Evolutionary conservation across 2,797 vertebrate species (phyloP).

Genomic region (Alcedo quadribrachys): DNA sequence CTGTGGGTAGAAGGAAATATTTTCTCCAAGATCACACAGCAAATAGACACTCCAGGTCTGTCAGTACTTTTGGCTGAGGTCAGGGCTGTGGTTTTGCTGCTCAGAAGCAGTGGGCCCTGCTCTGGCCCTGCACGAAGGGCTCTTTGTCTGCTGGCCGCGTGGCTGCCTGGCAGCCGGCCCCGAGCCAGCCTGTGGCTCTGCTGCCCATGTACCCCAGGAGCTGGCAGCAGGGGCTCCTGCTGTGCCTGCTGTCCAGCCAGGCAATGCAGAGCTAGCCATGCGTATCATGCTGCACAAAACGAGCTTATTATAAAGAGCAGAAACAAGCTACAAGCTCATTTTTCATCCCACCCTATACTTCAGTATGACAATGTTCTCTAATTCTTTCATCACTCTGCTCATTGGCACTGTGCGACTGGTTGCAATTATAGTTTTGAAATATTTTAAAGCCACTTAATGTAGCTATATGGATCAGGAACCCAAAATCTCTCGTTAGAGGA

Average conservation of each 20-base stretch:
- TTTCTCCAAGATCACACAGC: not conserved
- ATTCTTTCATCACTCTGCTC: not conserved
- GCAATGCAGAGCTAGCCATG: not conserved
- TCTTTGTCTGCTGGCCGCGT: accelerated
- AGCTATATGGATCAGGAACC: not conserved
- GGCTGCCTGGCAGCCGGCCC: not conserved
- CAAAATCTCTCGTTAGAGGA: not conserved
- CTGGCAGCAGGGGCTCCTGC: not conserved
- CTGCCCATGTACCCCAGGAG: not conserved
- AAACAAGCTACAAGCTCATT: not conserved
- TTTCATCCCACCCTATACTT: not conserved
- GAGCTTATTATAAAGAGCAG: not conserved
- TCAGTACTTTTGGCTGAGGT: not conserved
- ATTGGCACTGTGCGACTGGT: not conserved
- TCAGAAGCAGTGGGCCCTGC: not conserved
- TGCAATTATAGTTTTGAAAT: not conserved
- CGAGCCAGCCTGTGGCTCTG: not conserved
- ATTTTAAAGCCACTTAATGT: not conserved
- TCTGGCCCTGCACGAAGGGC: accelerated
- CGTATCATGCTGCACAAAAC: not conserved
- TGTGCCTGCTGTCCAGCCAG: not conserved
- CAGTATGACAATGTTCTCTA: not conserved
- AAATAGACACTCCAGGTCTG: not conserved
- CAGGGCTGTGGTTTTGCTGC: not conserved
- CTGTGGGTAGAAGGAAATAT: not conserved